phyloP scores from a whole-genome alignment of 1,140 invertebrate species.

The Chymomyza costata region DNA sequence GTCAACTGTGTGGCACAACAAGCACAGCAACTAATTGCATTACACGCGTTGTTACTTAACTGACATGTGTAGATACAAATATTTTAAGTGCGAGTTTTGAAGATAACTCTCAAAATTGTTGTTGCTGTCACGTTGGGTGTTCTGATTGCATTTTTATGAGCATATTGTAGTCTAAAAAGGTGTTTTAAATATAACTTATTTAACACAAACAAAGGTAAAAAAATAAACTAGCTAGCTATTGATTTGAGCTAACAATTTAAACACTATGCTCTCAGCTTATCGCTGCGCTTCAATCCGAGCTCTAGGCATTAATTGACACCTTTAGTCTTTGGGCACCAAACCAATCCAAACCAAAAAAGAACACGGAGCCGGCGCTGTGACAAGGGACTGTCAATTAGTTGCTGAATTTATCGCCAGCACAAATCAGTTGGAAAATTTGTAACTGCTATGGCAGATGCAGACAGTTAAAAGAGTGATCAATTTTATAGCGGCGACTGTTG shows the following conservation, averaged over 20 bases:
- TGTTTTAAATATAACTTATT: constrained; percentile 66
- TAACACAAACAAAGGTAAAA: constrained; percentile 15
- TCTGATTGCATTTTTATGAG: constrained; percentile 48
- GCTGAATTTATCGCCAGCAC: constrained; percentile 64
- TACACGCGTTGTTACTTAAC: constrained; percentile 63
- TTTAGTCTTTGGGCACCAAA: constrained; percentile 14
- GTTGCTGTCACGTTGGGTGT: constrained; percentile 48
- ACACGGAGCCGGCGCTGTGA: constrained; percentile 20
- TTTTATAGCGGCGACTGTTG: constrained; percentile 40
- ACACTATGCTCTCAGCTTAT: constrained; percentile 45
- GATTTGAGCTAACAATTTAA: constrained; percentile 57
- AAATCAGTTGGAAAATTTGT: constrained; percentile 62
- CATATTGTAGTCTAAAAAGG: constrained; percentile 59
- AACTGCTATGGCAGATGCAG: constrained; percentile 29
- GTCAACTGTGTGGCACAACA: constrained; percentile 35
- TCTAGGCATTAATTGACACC: constrained; percentile 63
- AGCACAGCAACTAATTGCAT: constrained; percentile 58
- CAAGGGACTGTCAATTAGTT: constrained; percentile 65
- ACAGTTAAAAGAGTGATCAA: constrained; percentile 65
- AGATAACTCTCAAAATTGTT: no score
- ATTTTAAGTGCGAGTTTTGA: no score
- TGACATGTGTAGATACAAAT: no score
- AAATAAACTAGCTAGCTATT: constrained; percentile 16
- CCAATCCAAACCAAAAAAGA: constrained; percentile 7
- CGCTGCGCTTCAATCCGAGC: constrained; percentile 40